Evolutionary conservation across 1,140 invertebrate genomes (phyloP).

Genomic region (Kradibia gibbosae): DNA sequence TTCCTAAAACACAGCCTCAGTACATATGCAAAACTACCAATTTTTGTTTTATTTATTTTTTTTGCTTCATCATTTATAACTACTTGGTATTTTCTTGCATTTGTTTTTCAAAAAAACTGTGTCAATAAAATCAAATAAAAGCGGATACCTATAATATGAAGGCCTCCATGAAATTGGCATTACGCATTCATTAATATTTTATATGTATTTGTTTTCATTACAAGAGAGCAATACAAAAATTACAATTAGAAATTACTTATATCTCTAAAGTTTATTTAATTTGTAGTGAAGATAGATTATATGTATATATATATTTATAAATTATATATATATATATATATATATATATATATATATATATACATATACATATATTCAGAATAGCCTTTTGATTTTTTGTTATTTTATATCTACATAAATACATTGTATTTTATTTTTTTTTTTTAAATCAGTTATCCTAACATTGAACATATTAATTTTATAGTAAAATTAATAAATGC

Average conservation of each 20-base stretch:
- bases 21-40: slow-evolving; percentile 12
- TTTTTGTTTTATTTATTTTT: neutral
- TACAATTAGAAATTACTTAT: slow-evolving; percentile 36
- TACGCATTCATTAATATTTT: slow-evolving; percentile 12
- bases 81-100: neutral
- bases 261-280: slow-evolving; percentile 38
- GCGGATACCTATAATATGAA: slow-evolving; percentile 18
- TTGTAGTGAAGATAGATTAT: slow-evolving; percentile 19
- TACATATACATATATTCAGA: neutral
- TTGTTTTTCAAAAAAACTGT: neutral
- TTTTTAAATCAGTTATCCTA: neutral
- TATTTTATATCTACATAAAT: neutral
- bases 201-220: slow-evolving; percentile 45
- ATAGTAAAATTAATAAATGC: neutral
- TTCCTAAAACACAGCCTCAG: slow-evolving; percentile 34
- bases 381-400: neutral
- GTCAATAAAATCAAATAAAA: slow-evolving; percentile 26
- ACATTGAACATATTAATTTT: neutral
- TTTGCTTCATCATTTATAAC: slow-evolving; percentile 5
- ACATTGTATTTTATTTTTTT: neutral
- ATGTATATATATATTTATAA: too few relatives aligned
- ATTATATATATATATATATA: too few relatives aligned
- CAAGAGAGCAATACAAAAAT: slow-evolving; percentile 43
- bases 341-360: too few relatives aligned
- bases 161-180: slow-evolving; percentile 29